Evolutionary conservation across 2,113 vertebrate species (phyloP).

Genomic region (Anhinga rufa): DNA sequence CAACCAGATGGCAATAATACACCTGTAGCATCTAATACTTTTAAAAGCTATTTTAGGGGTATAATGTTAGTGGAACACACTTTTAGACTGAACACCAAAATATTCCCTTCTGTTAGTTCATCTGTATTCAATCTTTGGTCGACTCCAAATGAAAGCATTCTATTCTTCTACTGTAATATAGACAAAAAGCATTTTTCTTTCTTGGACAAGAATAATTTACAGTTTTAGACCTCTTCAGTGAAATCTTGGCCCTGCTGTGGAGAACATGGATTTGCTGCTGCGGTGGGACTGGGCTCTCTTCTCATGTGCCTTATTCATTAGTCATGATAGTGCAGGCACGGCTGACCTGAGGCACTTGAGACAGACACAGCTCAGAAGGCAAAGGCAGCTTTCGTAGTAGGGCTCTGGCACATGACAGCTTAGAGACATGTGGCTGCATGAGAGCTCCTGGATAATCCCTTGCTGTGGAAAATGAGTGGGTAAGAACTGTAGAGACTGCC

Average conservation of each 20-base stretch:
- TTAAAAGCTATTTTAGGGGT: neutral
- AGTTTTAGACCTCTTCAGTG: neutral
- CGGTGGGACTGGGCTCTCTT: neutral
- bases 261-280: neutral
- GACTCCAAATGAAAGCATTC: neutral
- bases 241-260: neutral
- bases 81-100: neutral
- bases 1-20: neutral
- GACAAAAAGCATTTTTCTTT: neutral
- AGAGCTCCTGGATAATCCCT: neutral
- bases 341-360: neutral
- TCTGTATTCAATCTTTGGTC: neutral
- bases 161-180: neutral
- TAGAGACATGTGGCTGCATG: neutral
- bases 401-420: neutral
- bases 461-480: neutral
- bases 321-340: neutral
- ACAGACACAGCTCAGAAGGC: too few relatives aligned
- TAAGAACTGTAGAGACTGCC: neutral
- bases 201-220: neutral
- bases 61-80: neutral
- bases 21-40: neutral
- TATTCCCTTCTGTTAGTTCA: neutral
- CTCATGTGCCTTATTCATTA: neutral
- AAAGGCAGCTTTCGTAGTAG: neutral